Conservation (phyloP, 2,113 vertebrate species). For the Scalopus aquaticus region DNA sequence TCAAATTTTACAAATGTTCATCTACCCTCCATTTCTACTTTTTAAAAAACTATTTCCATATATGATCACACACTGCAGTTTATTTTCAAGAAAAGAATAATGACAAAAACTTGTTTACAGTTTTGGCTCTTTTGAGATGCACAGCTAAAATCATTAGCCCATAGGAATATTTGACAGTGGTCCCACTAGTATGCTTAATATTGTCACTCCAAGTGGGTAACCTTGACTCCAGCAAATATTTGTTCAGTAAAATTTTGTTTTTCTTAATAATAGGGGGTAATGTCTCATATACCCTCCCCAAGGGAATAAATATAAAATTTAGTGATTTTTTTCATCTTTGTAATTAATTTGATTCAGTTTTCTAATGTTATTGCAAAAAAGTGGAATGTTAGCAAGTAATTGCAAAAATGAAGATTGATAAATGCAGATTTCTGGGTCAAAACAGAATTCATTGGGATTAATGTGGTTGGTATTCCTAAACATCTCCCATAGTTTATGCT, state of each 20-base stretch:
- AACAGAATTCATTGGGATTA: neutral
- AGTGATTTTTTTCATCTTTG: neutral
- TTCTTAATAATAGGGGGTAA: neutral
- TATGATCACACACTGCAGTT: neutral
- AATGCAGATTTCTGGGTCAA: constrained; percentile 18
- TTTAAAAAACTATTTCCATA: neutral
- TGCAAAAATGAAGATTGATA: neutral
- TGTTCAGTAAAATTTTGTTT: neutral
- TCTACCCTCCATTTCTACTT: neutral
- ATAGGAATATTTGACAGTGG: neutral
- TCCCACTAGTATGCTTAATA: neutral
- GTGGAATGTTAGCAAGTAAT: neutral
- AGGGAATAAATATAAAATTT: neutral
- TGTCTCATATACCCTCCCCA: neutral
- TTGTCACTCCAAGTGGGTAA: neutral
- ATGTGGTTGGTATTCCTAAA: neutral
- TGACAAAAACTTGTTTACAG: neutral
- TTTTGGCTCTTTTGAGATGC: neutral
- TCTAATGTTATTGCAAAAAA: neutral
- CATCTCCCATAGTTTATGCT: neutral
- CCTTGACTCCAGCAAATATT: neutral
- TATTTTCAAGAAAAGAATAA: neutral
- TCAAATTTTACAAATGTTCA: neutral
- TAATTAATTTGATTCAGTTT: neutral
- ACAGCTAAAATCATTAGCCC: neutral